Evolutionary conservation across 2,113 vertebrate genomes (phyloP), one percentile per base, ranked within the genome.

Genomic region (Hymenochirus boettgeri): DNA sequence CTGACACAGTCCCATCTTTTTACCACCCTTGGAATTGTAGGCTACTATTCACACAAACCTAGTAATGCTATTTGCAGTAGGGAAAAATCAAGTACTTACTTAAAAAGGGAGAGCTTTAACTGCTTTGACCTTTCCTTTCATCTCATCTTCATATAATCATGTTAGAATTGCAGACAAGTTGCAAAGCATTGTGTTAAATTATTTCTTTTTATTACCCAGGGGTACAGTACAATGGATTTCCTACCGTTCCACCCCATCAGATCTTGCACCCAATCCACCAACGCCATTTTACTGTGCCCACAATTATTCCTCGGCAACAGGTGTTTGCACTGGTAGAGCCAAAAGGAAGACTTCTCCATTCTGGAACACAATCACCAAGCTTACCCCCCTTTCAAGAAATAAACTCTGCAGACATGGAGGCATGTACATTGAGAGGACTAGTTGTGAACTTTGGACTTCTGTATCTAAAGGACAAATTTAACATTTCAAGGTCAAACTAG

Each of bases 261-360:
- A 85, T 79, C 73, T 83, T 97, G 11, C 94, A 91, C 54, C 95
- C 93, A 0, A 75, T 97, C 21, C 94, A 99, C 70, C 94, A 97
- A 83, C 92, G 96, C 51, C 95, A 99, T 70, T 75, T 99, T 75
- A 97, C 94, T 0, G 91, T 98, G 75, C 95, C 96, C 47, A 92
- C 93, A 86, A 96, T 93, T 25, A 46, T 97, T 73, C 95, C 96
- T 0, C 92, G 97, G 80, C 96, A 98, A 76, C 94, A 96, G 75
- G 96, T 99, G 42, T 98, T 99, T 29, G 83, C 91, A 33, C 75
- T 99, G 85, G 96, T 91, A 0, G 96, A 99, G 52, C 96, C 96
- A 96, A 93, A 75, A 74, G 90, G 71, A 99, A 98, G 75, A 91
- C 92, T 0, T 84, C 92, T 0, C 88, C 94, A 27, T 88, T 99